Evolutionary conservation across 2,113 vertebrate genomes (phyloP), one percentile per base, ranked within the genome.

Genomic region (Psittacara wagleri): DNA sequence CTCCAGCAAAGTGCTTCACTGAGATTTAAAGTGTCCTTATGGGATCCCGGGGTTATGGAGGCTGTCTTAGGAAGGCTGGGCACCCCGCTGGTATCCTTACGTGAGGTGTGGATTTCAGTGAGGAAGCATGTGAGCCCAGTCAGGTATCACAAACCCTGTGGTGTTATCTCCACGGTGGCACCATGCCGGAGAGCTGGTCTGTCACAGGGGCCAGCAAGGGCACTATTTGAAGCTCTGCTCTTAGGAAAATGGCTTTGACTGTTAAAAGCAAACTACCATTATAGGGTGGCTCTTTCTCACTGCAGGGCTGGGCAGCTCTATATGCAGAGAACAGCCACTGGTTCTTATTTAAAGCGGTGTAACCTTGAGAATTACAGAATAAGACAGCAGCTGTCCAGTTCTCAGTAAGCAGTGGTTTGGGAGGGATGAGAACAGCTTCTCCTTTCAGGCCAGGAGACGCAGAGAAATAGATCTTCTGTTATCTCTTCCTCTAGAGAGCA

Each of bases 401-500:
- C 68, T 28, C 39, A 73, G 48, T 48, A 72, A 88, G 78, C 15
- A 67, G 29, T 52, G 24, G 22, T 51, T 87, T 81, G 61, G 35
- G 48, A 75, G 29, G 79, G 54, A 57, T 79, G 44, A 48, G 74
- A 69, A 52, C 31, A 73, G 43, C 49, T 46, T 84, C 83, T 78
- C 62, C 66, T 84, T 92, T 93, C 69, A 76, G 77, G 61, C 57
- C 44, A 93, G 44, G 80, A 91, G 92, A 85, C 11, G 41, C 13
- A 78, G 82, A 73, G 84, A 91, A 94, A 78, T 33, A 88, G 62
- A 86, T 90, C 55, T 83, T 64, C 49, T 72, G 24, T 81, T 95
- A 88, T 88, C 83, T 94, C 57, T 90, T 92, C 52, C 73, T 70
- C 82, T 88, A 49, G 79, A 77, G 51, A 96, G n/a, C 73, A 75